These are phyloP conservation scores for Peucedramus taeniatus DNA, from an alignment of 2,113 vertebrate species.

Conservation along the genomic window DNA sequence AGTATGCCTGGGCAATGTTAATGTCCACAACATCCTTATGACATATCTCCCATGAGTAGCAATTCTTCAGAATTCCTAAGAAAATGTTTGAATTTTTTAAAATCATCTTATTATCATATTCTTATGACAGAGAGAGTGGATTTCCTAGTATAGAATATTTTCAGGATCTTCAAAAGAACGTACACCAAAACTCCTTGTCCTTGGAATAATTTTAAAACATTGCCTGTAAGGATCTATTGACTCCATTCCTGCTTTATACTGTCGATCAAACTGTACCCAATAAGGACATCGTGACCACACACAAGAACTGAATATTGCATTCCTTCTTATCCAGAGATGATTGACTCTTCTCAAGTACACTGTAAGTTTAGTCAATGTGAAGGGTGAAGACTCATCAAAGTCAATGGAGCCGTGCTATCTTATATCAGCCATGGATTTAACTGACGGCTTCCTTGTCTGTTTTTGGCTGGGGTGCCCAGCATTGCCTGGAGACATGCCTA, in stretches of 20 bases:
- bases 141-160: background rate
- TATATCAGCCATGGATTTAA: background rate
- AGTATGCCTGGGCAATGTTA: accelerated
- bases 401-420: background rate
- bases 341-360: background rate
- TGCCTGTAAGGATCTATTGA: background rate
- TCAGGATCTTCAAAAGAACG: background rate
- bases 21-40: background rate
- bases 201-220: background rate
- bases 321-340: background rate
- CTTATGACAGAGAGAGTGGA: background rate
- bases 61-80: background rate
- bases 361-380: background rate
- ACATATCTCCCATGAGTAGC: background rate
- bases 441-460: background rate
- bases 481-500: background rate
- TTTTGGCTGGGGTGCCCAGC: background rate
- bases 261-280: background rate
- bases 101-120: background rate
- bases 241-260: background rate
- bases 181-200: background rate
- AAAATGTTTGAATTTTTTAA: background rate
- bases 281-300: background rate
- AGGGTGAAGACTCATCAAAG: background rate
- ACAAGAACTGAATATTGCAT: background rate